Evolutionary conservation across 2,888 invertebrate genomes (phyloP).

Genomic region (Apantesis nais): DNA sequence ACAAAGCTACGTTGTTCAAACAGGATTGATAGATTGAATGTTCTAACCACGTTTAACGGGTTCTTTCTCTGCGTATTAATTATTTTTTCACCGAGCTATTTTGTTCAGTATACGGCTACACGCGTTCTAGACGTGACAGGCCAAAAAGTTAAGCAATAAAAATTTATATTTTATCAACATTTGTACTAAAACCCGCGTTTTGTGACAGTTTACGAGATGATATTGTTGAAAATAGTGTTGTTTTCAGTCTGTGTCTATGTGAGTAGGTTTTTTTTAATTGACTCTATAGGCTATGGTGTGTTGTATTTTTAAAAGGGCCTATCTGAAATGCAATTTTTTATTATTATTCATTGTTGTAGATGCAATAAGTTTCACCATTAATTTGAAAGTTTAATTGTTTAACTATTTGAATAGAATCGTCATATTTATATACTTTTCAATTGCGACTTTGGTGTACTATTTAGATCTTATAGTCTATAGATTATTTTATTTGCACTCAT

Average conservation of each 20-base stretch:
- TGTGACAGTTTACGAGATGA: neutral
- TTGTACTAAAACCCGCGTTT: neutral
- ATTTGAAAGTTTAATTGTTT: too few relatives aligned
- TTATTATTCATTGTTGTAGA: neutral
- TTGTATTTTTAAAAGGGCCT: neutral
- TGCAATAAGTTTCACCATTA: neutral
- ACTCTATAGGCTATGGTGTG: neutral
- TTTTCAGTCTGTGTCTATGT: slow-evolving; percentile 15
- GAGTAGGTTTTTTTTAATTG: slow-evolving; percentile 6
- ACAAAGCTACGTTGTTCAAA: neutral
- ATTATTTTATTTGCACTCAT: too few relatives aligned
- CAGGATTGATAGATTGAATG: neutral
- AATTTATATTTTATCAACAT: neutral
- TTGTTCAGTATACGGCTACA: neutral
- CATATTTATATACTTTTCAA: too few relatives aligned
- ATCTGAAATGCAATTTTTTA: neutral
- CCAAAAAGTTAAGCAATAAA: neutral
- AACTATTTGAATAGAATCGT: too few relatives aligned
- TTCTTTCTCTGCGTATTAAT: neutral
- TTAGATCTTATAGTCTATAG: too few relatives aligned
- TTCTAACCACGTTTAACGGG: neutral
- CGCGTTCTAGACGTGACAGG: neutral
- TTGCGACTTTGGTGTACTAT: too few relatives aligned
- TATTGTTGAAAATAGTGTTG: neutral
- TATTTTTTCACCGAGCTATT: neutral